Evolutionary conservation across 2,797 vertebrate species (phyloP), one percentile per base, ranked within the genome.

Genomic region (Nyctibius grandis): DNA sequence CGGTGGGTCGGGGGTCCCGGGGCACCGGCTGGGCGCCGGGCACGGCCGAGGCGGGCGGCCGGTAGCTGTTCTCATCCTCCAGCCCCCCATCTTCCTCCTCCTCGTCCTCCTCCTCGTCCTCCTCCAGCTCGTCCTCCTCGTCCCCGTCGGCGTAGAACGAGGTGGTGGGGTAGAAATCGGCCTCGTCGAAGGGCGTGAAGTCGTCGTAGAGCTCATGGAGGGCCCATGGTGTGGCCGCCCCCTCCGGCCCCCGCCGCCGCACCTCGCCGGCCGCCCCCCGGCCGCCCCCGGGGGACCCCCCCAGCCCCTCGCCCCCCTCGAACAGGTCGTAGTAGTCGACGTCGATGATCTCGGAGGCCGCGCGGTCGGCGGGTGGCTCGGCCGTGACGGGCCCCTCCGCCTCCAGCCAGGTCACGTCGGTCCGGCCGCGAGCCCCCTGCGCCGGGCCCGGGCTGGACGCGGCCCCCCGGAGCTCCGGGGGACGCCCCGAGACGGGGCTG

Each of bases 181-280:
- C 98, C 6, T 99, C 98, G 4, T 99, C 98, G 9, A 99, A 99
- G 21, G 99, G 98, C 1, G 99, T 99, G 97, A 99, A 98, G 97
- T 99, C 99, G 31, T 99, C 98, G 2, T 99, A 99, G 94, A 97
- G 98, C 57, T 99, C 98, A 0, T 98, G 98, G 95, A 99, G 98
- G 9, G 98, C 98, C 99, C 98, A 99, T 34, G 99, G 98, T 15
- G 98, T 98, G 11, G 98, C 97, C 73, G 98, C 98, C 28, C 92
- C 97, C 2, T 87, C 96, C 0, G 96, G 96, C 36, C 95, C 96
- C 61, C 78, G 78, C 38, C 95, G 97, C 11, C 97, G 96, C 1
- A 98, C 97, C 54, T 99, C 97, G 33, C 95, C 97, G 0, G 80
- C 94, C 90, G 98, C 98, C 95, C 98, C 69, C 67, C 98, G 53